phyloP scores from a whole-genome alignment of 2,113 vertebrate species.

The Triplophysa siluroides region DNA sequence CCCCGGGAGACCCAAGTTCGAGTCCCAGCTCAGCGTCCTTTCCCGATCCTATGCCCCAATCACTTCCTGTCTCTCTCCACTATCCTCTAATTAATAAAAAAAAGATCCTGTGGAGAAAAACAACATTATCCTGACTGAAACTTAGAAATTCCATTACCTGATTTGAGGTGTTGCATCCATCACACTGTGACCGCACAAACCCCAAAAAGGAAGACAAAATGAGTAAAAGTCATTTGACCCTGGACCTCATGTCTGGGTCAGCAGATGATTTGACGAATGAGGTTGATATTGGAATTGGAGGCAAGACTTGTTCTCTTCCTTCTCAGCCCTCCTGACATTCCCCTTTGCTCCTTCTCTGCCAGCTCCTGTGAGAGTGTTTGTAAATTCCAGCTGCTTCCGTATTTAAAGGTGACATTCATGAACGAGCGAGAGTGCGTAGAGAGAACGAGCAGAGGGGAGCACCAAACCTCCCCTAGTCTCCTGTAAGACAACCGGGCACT shows the following conservation, averaged over 20 bases:
- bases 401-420: conserved; percentile 78
- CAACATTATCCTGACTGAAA: not conserved
- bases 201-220: conserved; percentile 44
- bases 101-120: conserved; percentile 3
- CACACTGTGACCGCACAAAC: conserved; percentile 13
- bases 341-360: conserved; percentile 61
- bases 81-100: no score
- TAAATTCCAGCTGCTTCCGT: conserved; percentile 67
- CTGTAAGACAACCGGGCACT: conserved; percentile 54
- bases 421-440: conserved; percentile 51
- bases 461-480: conserved; percentile 28
- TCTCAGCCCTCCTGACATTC: conserved; percentile 62
- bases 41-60: no score
- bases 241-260: conserved; percentile 61
- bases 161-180: conserved; percentile 52
- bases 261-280: conserved; percentile 43
- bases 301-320: conserved; percentile 52
- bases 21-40: no score
- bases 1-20: no score
- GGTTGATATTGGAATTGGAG: conserved; percentile 28
- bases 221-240: conserved; percentile 57
- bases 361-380: conserved; percentile 63
- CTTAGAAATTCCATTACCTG: conserved; percentile 17
- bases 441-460: conserved; percentile 33
- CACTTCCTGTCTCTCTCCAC: no score